A percentile compares a stretch with the other conserved stretches of the same genome.
Conservation (phyloP, 2,888 invertebrate species). For the Drosophila glabriapex region DNA sequence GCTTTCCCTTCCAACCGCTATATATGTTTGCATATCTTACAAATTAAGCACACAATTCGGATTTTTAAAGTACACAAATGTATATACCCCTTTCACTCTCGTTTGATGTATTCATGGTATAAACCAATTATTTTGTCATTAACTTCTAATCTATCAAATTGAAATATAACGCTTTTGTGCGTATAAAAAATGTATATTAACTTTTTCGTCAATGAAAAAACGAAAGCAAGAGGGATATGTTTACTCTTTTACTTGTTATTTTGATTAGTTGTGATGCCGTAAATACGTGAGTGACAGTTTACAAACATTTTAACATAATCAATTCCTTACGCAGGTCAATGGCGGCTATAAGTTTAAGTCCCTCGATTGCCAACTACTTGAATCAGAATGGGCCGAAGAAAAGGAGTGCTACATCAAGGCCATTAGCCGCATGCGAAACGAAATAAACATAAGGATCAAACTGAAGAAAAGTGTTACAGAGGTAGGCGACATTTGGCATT, state of each 20-base stretch:
- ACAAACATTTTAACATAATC: background rate
- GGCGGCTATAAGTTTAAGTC: background rate
- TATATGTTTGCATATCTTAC: background rate
- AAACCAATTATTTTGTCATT: background rate
- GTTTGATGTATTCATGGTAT: background rate
- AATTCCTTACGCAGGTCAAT: background rate
- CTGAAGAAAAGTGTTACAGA: background rate
- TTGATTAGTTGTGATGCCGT: background rate
- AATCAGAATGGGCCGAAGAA: background rate
- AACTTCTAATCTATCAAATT: background rate
- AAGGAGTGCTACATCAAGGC: background rate
- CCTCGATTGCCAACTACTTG: background rate
- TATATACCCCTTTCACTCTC: background rate
- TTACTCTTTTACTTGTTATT: background rate
- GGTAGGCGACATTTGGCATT: background rate
- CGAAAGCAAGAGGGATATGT: background rate
- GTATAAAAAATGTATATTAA: fast-evolving
- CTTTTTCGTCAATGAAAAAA: background rate
- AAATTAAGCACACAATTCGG: background rate
- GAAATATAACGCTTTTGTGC: background rate
- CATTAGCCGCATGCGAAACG: background rate
- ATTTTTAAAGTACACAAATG: background rate
- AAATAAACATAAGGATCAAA: fast-evolving
- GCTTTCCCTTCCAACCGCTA: background rate
- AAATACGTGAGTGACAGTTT: background rate